A percentile compares a stretch with the other conserved stretches of the same genome.
These are phyloP conservation scores for Rhea americana DNA, from an alignment of 2,113 vertebrate species.

Conservation along the genomic window DNA sequence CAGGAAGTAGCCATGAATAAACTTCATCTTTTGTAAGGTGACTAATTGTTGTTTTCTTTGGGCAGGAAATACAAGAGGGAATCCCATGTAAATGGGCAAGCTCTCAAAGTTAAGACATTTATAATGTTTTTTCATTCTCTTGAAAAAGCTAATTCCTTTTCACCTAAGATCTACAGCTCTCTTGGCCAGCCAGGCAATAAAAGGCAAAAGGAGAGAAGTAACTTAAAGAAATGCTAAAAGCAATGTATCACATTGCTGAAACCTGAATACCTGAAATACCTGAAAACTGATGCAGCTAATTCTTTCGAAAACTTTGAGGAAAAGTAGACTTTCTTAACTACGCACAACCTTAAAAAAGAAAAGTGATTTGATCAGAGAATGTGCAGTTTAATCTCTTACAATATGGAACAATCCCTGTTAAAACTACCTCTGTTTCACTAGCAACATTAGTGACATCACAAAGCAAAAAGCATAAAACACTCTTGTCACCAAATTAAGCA, in stretches of 20 bases:
- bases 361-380: neutral
- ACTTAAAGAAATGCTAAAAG: neutral
- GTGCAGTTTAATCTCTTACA: accelerated
- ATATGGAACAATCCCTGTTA: accelerated
- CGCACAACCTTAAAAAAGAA: neutral
- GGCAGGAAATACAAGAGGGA: no score
- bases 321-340: neutral
- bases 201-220: neutral
- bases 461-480: accelerated
- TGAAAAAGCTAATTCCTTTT: accelerated
- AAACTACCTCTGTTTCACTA: neutral
- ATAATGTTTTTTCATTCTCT: neutral
- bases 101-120: neutral
- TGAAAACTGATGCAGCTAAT: neutral
- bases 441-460: neutral
- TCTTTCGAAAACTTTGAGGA: neutral
- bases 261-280: neutral
- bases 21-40: accelerated
- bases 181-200: neutral
- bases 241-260: neutral
- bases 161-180: neutral
- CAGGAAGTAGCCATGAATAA: neutral
- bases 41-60: accelerated
- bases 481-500: neutral
- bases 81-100: accelerated